Evolutionary conservation across 23 tunicate genomes (phyloP).

Genomic region (Ciona savignyi): DNA sequence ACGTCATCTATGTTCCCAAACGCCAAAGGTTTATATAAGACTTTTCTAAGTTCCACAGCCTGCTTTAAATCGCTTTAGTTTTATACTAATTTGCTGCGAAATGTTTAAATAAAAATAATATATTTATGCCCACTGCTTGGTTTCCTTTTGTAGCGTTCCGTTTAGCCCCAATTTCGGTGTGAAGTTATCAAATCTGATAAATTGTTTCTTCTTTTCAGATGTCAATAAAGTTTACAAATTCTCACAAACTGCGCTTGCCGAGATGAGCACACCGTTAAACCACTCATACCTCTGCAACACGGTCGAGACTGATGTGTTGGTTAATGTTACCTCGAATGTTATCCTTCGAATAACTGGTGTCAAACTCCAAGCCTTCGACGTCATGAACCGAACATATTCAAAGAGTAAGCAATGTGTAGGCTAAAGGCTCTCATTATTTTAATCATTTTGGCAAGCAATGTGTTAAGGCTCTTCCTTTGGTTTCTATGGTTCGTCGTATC

Average conservation of each 20-base stretch:
- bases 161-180: no score
- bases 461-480: not conserved
- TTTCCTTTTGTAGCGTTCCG: no score
- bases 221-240: not conserved
- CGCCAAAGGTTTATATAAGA: conserved; percentile 13
- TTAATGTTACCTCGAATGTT: conserved; percentile 11
- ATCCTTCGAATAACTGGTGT: conserved; percentile 60
- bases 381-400: conserved; percentile 11
- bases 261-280: conserved; percentile 3
- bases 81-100: no score
- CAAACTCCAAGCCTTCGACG: conserved; percentile 34
- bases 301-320: conserved; percentile 41
- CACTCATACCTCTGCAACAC: conserved; percentile 35
- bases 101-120: no score
- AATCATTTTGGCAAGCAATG: not conserved
- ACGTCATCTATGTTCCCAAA: conserved; percentile 34
- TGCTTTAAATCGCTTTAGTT: no score
- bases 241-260: not conserved
- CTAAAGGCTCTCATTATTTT: no score
- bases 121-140: no score
- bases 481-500: no score
- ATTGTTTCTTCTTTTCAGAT: conserved; percentile 11
- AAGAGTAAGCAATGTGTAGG: no score
- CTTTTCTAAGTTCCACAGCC: not conserved
- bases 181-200: no score